Evolutionary conservation across 2,888 invertebrate genomes (phyloP), one percentile per base, ranked within the genome.

Genomic region (Piscicola geometra): DNA sequence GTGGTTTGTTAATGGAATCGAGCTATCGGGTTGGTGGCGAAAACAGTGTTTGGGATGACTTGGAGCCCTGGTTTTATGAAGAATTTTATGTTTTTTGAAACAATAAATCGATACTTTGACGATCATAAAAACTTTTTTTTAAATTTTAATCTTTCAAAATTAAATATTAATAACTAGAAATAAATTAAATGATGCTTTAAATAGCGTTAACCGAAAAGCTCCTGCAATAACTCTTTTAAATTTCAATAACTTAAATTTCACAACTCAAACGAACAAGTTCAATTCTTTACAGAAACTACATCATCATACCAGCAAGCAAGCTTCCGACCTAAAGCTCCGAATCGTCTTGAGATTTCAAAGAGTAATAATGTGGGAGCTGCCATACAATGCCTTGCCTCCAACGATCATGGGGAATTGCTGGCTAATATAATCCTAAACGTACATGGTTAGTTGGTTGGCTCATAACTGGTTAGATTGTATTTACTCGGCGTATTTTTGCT

Each of bases 1-100:
- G 60, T 56, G 60, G 60, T 56, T 56, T n/a, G 3, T 56, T 3
- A 56, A 56, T 21, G 60, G 60, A 56, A n/a, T 56, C 60, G n/a
- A 25, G 25, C 21, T 56, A 5, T 56, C 60, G 25, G 60, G 60
- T 56, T 5, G 41, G 41, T 41, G 41, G 41, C 9, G 15, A n/a
- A n/a, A n/a, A n/a, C n/a, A n/a, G n/a, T n/a, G n/a, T n/a, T n/a
- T n/a, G n/a, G n/a, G n/a, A n/a, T n/a, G n/a, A n/a, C n/a, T n/a
- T n/a, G n/a, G n/a, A n/a, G n/a, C n/a, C n/a, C n/a, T n/a, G n/a
- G n/a, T n/a, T n/a, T n/a, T n/a, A n/a, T n/a, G n/a, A n/a, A n/a
- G n/a, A n/a, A n/a, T n/a, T n/a, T n/a, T n/a, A n/a, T n/a, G n/a
- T n/a, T n/a, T n/a, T n/a, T n/a, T n/a, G n/a, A n/a, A n/a, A n/a